phyloP scores from a whole-genome alignment of 2,113 vertebrate species.

The Irena cyanogastra region DNA sequence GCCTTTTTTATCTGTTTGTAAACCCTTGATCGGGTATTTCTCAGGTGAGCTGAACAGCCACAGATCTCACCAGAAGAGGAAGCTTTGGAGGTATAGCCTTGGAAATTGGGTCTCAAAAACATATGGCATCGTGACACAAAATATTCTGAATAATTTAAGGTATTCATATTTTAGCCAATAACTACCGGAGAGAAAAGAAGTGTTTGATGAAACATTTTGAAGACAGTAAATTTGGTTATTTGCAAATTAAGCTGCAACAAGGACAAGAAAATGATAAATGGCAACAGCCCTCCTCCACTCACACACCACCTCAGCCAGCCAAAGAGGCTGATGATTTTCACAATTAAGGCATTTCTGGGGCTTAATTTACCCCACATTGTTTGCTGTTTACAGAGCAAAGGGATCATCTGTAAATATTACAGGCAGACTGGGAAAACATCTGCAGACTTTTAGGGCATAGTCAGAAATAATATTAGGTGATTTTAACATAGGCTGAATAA shows the following conservation, averaged over 20 bases:
- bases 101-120: neutral
- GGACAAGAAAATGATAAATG: neutral
- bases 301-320: neutral
- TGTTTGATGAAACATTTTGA: neutral
- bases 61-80: neutral
- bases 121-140: neutral
- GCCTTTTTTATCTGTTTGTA: neutral
- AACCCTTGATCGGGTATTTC: neutral
- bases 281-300: neutral
- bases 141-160: neutral
- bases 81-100: neutral
- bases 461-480: conserved; percentile 42
- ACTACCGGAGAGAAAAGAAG: neutral
- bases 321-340: neutral
- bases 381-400: conserved; percentile 46
- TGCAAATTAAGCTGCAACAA: neutral
- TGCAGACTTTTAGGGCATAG: conserved; percentile 36
- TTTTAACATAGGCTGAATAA: neutral
- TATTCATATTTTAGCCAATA: neutral
- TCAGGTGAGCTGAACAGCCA: neutral
- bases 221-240: neutral
- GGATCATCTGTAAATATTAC: conserved; percentile 43
- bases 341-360: neutral
- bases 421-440: conserved; percentile 63
- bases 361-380: conserved; percentile 14